Evolutionary conservation across 2,113 vertebrate genomes (phyloP).

Genomic region (Heterochromis multidens): DNA sequence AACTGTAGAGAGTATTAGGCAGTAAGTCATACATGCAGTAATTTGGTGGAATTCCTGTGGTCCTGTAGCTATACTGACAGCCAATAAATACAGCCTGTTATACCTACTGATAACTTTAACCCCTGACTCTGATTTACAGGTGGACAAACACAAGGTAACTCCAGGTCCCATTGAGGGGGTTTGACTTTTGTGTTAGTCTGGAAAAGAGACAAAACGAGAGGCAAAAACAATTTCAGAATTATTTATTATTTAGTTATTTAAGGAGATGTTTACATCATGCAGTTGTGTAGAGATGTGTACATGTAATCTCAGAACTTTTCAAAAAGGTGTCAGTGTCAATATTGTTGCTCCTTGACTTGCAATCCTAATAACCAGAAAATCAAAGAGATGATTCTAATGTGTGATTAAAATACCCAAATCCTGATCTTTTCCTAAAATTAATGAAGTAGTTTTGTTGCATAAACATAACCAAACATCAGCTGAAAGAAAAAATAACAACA

Average conservation of each 20-base stretch:
- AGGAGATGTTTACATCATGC: not conserved
- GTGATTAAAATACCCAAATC: not conserved
- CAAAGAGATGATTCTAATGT: accelerated
- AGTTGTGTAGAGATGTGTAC: not conserved
- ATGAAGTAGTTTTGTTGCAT: not conserved
- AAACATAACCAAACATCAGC: not conserved
- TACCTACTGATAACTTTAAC: constrained; percentile 31
- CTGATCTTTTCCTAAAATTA: not conserved
- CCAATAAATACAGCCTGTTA: constrained; percentile 58
- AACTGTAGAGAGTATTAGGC: constrained; percentile 32
- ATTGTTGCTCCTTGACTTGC: not conserved
- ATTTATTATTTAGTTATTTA: not conserved
- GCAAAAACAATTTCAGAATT: not conserved
- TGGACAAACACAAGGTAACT: constrained; percentile 36
- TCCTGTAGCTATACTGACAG: constrained; percentile 32
- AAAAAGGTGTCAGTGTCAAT: not conserved
- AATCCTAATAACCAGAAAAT: no score
- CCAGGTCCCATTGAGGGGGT: not conserved
- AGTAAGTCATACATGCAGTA: constrained; percentile 47
- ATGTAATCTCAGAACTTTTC: not conserved
- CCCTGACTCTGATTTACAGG: constrained; percentile 57
- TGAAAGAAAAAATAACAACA: not conserved
- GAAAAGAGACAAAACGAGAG: not conserved
- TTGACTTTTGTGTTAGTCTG: not conserved
- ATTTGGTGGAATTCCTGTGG: constrained; percentile 56